Conservation (phyloP, 2,113 vertebrate genomes). For the Micronycteris hirsuta region DNA sequence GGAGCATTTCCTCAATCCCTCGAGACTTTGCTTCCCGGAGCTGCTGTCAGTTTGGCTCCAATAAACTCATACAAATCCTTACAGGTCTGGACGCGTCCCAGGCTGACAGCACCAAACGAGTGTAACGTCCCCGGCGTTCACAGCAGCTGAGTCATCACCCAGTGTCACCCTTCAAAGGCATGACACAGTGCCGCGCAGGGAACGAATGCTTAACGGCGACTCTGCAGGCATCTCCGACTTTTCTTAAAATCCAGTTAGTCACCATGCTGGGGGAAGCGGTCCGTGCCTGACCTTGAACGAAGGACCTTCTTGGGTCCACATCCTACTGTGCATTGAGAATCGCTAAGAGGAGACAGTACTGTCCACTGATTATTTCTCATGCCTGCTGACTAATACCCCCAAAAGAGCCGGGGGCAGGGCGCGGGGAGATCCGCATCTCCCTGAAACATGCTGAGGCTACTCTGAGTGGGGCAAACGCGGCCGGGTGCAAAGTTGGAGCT, state of each 20-base stretch:
- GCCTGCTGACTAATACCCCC: neutral
- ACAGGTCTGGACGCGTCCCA: too few species aligned
- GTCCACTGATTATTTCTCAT: neutral
- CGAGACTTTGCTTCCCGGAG: too few species aligned
- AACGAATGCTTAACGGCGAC: neutral
- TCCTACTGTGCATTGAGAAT: neutral
- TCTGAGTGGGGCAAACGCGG: neutral
- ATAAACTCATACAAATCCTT: too few species aligned
- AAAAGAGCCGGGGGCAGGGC: neutral
- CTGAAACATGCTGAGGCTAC: neutral
- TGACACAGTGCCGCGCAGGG: neutral
- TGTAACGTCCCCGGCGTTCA: neutral
- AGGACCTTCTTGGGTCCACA: neutral
- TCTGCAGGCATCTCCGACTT: neutral
- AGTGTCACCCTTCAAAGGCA: neutral
- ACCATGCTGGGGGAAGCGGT: neutral
- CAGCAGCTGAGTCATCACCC: neutral
- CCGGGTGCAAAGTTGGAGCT: fast-evolving
- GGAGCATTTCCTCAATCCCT: too few species aligned
- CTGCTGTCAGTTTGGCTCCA: too few species aligned
- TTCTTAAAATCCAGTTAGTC: neutral
- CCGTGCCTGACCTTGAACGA: neutral
- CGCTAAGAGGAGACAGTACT: neutral
- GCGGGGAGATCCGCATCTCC: neutral
- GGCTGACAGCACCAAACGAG: neutral